A percentile compares a stretch with the other conserved stretches of the same genome.
Conservation (phyloP, 2,888 invertebrate species). For the Drosophila tripunctata region DNA sequence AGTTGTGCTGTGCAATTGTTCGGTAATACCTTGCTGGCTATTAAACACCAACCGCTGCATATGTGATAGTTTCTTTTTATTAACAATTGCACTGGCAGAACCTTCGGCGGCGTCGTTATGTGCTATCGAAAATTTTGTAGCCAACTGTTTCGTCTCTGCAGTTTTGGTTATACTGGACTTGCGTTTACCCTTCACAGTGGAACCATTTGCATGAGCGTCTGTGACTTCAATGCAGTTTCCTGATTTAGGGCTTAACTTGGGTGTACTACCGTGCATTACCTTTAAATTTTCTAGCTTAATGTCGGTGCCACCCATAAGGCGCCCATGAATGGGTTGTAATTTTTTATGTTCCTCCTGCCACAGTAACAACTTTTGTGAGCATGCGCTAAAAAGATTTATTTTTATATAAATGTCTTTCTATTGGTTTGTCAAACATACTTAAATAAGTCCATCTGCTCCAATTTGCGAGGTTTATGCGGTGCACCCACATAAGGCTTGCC, state of each 20-base stretch:
- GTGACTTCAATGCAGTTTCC: conserved; percentile 4
- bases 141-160: conserved; percentile 76
- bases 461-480: conserved; percentile 48
- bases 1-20: conserved; percentile 1
- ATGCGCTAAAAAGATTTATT: conserved; percentile 85
- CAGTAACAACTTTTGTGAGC: conserved; percentile 87
- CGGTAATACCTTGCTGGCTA: conserved; percentile 2
- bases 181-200: conserved; percentile 49
- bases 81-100: neutral
- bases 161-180: conserved; percentile 75
- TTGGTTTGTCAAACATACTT: conserved; percentile 40
- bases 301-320: conserved; percentile 39
- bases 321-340: conserved; percentile 22
- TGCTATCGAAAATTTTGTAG: conserved; percentile 67
- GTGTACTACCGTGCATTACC: conserved; percentile 35
- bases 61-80: conserved; percentile 26
- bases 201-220: neutral
- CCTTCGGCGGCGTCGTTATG: conserved; percentile 33
- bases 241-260: conserved; percentile 19
- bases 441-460: conserved; percentile 65
- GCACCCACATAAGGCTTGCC: conserved; percentile 49
- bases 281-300: conserved; percentile 56
- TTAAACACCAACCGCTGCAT: conserved; percentile 47
- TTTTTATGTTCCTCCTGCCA: conserved; percentile 79
- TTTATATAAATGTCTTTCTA: neutral